Conservation (phyloP, 1,140 invertebrate species). For the Drosophila bocki region DNA sequence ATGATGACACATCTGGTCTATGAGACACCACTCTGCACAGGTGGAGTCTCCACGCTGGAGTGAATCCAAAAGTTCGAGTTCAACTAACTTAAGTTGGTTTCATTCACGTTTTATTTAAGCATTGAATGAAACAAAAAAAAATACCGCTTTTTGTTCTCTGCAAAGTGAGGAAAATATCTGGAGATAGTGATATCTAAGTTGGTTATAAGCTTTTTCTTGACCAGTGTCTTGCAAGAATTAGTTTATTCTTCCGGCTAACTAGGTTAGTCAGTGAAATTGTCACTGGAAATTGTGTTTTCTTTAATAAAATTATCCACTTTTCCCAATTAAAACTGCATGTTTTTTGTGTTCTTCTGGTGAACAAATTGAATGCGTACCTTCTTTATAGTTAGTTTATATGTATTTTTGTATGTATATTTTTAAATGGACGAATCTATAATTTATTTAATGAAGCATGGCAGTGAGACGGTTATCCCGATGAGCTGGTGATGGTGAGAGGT, state of each 20-base stretch:
- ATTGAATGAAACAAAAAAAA: conserved; percentile 1
- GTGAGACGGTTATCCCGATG: conserved; percentile 29
- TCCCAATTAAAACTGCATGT: neutral
- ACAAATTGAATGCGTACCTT: conserved; percentile 72
- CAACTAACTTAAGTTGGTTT: conserved; percentile 3
- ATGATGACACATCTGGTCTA: conserved; percentile 37
- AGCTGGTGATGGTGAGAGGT: neutral
- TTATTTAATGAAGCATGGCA: conserved; percentile 38
- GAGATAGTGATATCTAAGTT: neutral
- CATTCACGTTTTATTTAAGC: conserved; percentile 15
- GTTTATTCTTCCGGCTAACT: neutral
- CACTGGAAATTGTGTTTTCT: too few species aligned
- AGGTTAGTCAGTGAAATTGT: neutral
- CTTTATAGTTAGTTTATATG: conserved; percentile 37
- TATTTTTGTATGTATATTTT: conserved; percentile 31
- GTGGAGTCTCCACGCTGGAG: neutral
- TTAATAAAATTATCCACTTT: neutral
- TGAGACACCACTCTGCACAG: conserved; percentile 36
- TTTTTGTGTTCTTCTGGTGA: conserved; percentile 73
- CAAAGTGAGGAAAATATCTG: neutral
- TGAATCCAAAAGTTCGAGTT: neutral
- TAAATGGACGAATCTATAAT: conserved; percentile 35
- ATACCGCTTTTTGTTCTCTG: neutral
- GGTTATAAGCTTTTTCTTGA: neutral
- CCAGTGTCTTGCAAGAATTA: too few species aligned